Percentiles rank a stretch among this genome's conserved stretches.
Conservation (phyloP, 2,888 invertebrate species). For the Philereme vetulata region DNA sequence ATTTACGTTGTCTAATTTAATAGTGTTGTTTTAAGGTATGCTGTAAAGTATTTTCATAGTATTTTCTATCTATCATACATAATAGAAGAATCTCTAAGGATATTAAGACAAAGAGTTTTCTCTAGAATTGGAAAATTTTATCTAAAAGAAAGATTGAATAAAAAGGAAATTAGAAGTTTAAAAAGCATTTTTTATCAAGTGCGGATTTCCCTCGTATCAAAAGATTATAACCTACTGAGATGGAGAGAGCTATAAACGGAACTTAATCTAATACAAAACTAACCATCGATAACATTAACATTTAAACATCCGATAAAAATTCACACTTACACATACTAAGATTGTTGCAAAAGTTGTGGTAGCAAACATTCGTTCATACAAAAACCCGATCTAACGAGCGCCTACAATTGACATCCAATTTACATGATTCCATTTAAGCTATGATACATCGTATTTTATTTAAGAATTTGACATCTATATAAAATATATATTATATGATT, state of each 20-base stretch:
- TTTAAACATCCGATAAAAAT: slow-evolving; percentile 70
- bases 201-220: slow-evolving; percentile 11
- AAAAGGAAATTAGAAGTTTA: no score
- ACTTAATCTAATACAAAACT: slow-evolving; percentile 57
- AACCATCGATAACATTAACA: slow-evolving; percentile 57
- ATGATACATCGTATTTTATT: slow-evolving; percentile 72
- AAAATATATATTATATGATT: slow-evolving; percentile 71
- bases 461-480: slow-evolving; percentile 79
- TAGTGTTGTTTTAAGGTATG: no score
- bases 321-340: slow-evolving; percentile 60
- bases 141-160: no score
- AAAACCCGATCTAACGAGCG: slow-evolving; percentile 67
- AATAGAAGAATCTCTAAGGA: no score
- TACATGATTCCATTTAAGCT: slow-evolving; percentile 77
- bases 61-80: no score
- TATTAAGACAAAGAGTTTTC: no score
- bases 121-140: no score
- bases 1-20: no score
- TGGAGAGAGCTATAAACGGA: slow-evolving; percentile 33
- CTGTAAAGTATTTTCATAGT: no score
- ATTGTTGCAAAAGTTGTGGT: slow-evolving; percentile 77
- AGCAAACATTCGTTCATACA: slow-evolving; percentile 73
- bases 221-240: slow-evolving; percentile 26
- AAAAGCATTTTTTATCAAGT: neutral
- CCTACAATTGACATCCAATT: slow-evolving; percentile 82